Evolutionary conservation across 2,888 invertebrate species (phyloP).

Genomic region (Hedychridium roseum): DNA sequence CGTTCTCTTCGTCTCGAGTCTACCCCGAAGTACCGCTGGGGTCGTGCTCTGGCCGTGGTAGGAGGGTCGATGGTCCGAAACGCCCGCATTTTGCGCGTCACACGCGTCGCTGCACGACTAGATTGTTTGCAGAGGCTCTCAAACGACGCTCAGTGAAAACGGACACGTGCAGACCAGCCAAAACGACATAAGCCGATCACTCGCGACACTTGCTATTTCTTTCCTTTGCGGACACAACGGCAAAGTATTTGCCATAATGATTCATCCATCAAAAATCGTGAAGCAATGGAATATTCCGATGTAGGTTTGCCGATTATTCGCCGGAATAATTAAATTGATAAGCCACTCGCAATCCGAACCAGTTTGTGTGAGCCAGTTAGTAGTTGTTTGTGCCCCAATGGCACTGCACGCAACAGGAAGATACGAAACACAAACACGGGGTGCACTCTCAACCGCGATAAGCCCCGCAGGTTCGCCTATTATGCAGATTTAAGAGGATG

Average conservation of each 20-base stretch:
- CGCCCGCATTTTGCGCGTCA: conserved; percentile 64
- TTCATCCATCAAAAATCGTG: too few species aligned
- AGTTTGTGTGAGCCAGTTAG: too few species aligned
- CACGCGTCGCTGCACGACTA: conserved; percentile 63
- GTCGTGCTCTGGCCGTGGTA: conserved; percentile 33
- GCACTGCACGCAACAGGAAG: neutral
- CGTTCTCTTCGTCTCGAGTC: conserved; percentile 27
- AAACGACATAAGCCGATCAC: conserved; percentile 18
- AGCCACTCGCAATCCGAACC: too few species aligned
- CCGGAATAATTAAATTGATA: too few species aligned
- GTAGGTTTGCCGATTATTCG: too few species aligned
- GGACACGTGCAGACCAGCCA: conserved; percentile 25
- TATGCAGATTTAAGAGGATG: conserved; percentile 40
- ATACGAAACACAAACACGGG: conserved; percentile 22
- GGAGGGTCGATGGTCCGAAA: conserved; percentile 58
- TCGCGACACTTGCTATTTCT: too few species aligned
- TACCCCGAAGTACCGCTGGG: conserved; percentile 31
- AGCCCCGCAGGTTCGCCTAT: conserved; percentile 33
- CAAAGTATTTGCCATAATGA: too few species aligned
- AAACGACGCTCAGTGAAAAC: conserved; percentile 40
- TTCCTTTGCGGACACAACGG: neutral
- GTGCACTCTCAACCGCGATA: conserved; percentile 24
- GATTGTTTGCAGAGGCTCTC: conserved; percentile 65
- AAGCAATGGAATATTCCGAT: too few species aligned
- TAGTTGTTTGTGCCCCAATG: too few species aligned